Evolutionary conservation across 2,888 invertebrate genomes (phyloP), one percentile per base, ranked within the genome.

Genomic region (Andrena bicolor): DNA sequence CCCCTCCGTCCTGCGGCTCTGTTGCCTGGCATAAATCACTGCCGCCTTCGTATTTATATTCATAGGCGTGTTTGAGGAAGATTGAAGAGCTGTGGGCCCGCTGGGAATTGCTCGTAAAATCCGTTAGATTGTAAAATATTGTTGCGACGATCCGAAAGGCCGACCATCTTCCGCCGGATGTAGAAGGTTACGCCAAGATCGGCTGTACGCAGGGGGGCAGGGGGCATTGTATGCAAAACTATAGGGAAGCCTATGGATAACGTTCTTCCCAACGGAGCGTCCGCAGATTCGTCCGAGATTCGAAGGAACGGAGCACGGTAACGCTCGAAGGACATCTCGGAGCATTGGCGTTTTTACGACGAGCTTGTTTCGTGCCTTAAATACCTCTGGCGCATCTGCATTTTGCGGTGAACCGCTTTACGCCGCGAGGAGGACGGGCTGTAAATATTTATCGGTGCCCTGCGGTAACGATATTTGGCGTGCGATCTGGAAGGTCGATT

Each of bases 51-150:
- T 92, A 91, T 92, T 92, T 92, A 92, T 92, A 92, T 92, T 92
- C 92, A 92, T 91, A 91, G 90, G 89, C 90, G 89, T 88, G 90
- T 41, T 90, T 91, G 91, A 92, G 89, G 90, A 92, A 92, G 92
- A 92, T 92, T 91, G 92, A 93, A 92, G 92, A 92, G 92, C 83
- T 86, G 79, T 82, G 84, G 90, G 86, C 86, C 90, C 86, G 82
- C 80, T 85, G 90, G 90, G 91, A 92, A 87, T 90, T 89, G 87
- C 88, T 92, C 91, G 91, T 91, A 91, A 92, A 92, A 89, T 91
- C 89, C 86, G 89, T 91, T 90, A 91, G 91, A 92, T 91, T 92
- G 91, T 92, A 92, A 92, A 92, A 92, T 92, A 91, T 92, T 92
- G 91, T 91, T 90, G 90, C 92, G 88, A 89, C 85, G 76, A 82